Conservation (phyloP, 1,140 invertebrate species). For the Uloborus diversus region DNA sequence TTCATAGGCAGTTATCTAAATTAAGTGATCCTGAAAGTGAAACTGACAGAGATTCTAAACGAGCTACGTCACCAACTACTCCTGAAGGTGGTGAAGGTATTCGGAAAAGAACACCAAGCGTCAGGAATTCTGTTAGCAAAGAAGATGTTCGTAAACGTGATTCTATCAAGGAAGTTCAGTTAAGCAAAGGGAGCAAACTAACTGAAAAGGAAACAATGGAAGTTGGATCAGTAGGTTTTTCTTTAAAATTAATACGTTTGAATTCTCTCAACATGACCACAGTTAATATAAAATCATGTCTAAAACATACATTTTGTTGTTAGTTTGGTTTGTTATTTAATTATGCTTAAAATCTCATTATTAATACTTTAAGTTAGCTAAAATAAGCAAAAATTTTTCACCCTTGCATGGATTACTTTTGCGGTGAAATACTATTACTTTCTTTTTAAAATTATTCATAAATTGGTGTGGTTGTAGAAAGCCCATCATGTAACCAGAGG, state of each 20-base stretch:
- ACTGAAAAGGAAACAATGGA: slow-evolving; percentile 38
- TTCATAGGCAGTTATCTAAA: slow-evolving; percentile 33
- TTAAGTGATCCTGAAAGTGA: slow-evolving; percentile 22
- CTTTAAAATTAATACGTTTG: neutral
- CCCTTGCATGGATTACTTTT: no score
- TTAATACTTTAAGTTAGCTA: no score
- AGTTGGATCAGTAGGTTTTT: slow-evolving; percentile 46
- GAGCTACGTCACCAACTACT: neutral
- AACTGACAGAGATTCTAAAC: neutral
- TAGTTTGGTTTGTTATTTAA: no score
- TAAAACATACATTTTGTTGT: no score
- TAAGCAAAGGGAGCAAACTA: neutral
- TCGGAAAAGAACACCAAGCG: neutral
- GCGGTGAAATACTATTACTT: no score
- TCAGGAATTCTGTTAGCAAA: neutral
- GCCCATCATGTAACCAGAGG: no score
- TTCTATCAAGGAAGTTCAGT: neutral
- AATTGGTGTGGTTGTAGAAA: no score
- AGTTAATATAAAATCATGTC: no score
- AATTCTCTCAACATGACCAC: neutral
- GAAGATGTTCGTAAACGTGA: neutral
- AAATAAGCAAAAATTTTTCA: no score
- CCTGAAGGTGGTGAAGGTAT: slow-evolving; percentile 8
- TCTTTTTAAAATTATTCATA: no score
- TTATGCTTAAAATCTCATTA: no score